Evolutionary conservation across 2,888 invertebrate species (phyloP), one percentile per base, ranked within the genome.

Genomic region (Ramazzottius varieornatus): DNA sequence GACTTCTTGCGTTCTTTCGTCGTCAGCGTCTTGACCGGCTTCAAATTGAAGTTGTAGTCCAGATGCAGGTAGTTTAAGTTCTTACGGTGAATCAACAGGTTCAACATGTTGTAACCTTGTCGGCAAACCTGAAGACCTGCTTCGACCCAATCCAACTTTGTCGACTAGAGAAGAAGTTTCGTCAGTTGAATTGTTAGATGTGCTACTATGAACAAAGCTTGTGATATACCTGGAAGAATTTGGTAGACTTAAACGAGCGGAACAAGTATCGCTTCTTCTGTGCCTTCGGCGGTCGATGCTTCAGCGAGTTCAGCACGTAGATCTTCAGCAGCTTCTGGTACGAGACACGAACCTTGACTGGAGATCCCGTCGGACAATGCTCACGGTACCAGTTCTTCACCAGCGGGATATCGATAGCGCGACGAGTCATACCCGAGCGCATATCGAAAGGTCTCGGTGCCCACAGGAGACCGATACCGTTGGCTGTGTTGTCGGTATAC

Each of bases 51-150:
- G 77, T 99, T 99, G 77, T 98, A 99, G 79, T 99, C 98, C 78
- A 99, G 82, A 82, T 99, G 98, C 33, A 99, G 82, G 74, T 99
- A 99, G 78, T 99, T 99, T 67, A 99, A 82, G 78, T 99, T 99
- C 79, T 99, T 99, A 68, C 98, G 85, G 77, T 99, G 98, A 73
- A 99, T 99, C 69, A 99, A 81, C 68, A 99, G 80, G 77, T 99
- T 99, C 68, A 99, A 79, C 98, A 99, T 99, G 77, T 99, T 99
- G 79, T 99, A 99, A 1, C 98, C 98, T 77, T 99, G 98, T 0
- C 96, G 82, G 75, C 98, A 96, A 1, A 94, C 77, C 79, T 98
- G 98, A 63, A 98, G 78, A 1, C 98, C 98, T 16, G 93, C 94
- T 78, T 99, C 98, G 1, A 99, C 98, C 98, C 98, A 99, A 78